Percentiles rank a stretch among this genome's conserved stretches.
These are phyloP conservation scores for Setipinna tenuifilis DNA, from an alignment of 2,797 vertebrate genomes.

Conservation along the genomic window DNA sequence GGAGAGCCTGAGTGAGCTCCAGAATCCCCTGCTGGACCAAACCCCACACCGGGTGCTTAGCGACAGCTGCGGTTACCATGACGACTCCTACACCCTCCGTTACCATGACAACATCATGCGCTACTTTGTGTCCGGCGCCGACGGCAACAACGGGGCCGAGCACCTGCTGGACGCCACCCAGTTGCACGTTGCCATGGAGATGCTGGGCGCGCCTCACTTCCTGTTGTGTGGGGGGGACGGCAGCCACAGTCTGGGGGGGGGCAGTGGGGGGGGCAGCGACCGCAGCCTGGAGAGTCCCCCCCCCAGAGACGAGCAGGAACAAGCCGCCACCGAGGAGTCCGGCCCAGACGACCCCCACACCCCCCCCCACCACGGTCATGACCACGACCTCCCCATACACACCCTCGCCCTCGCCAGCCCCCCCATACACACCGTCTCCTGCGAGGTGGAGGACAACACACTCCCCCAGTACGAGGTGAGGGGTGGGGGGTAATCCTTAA, in stretches of 20 bases:
- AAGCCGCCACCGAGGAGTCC: constrained; percentile 54
- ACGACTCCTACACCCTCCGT: constrained; percentile 74
- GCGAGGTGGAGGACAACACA: constrained; percentile 88
- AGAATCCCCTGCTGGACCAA: constrained; percentile 86
- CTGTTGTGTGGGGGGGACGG: constrained; percentile 84
- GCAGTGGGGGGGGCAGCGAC: constrained; percentile 82
- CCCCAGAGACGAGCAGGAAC: constrained; percentile 83
- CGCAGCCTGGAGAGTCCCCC: constrained; percentile 88
- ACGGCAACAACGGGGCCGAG: constrained; percentile 73
- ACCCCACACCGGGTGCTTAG: constrained; percentile 70
- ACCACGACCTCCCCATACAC: constrained; percentile 68
- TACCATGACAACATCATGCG: constrained; percentile 86
- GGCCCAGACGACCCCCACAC: constrained; percentile 57
- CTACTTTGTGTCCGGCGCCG: constrained; percentile 80
- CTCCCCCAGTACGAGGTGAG: constrained; percentile 87
- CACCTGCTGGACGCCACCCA: constrained; percentile 91
- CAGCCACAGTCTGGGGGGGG: constrained; percentile 77
- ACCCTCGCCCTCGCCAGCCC: constrained; percentile 75
- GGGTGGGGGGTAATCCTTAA: constrained; percentile 16
- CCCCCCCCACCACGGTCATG: constrained; percentile 51
- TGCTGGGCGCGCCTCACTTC: constrained; percentile 86
- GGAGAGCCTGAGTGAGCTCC: constrained; percentile 89
- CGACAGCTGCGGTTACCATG: constrained; percentile 80
- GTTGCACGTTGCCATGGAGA: constrained; percentile 88
- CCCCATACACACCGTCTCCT: constrained; percentile 90